Percentiles rank a stretch among this genome's conserved stretches.
Evolutionary conservation across 2,888 invertebrate species (phyloP).

Genomic region (Parnassius glacialis): DNA sequence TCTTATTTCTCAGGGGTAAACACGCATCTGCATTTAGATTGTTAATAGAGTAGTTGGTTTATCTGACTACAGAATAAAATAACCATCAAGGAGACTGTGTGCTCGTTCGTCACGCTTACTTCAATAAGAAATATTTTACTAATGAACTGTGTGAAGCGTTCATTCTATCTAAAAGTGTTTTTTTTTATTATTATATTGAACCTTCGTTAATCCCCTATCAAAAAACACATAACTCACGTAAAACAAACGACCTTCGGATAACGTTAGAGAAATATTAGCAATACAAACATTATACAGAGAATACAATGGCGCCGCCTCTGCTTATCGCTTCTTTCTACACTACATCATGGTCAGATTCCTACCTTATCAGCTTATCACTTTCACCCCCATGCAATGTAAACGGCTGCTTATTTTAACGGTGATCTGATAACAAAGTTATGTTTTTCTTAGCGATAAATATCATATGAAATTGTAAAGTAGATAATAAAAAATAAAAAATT

Average conservation of each 20-base stretch:
- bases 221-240: slow-evolving; percentile 23
- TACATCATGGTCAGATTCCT: slow-evolving; percentile 27
- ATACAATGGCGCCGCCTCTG: slow-evolving; percentile 35
- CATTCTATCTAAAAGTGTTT: not conserved
- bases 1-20: too few species aligned
- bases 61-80: too few species aligned
- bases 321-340: slow-evolving; percentile 32
- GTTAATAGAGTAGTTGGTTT: too few species aligned
- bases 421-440: slow-evolving; percentile 35
- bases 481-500: too few species aligned
- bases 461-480: slow-evolving; percentile 11
- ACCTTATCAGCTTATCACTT: slow-evolving; percentile 42
- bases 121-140: not conserved
- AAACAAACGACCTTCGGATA: slow-evolving; percentile 31
- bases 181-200: not conserved
- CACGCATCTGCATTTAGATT: too few species aligned
- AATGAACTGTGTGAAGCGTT: too few species aligned
- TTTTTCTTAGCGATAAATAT: slow-evolving; percentile 34
- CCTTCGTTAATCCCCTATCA: slow-evolving; percentile 4
- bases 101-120: too few species aligned
- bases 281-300: slow-evolving; percentile 32
- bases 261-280: slow-evolving; percentile 37
- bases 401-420: slow-evolving; percentile 34
- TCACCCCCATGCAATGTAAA: slow-evolving; percentile 35
- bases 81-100: too few species aligned